Evolutionary conservation across 2,797 vertebrate species (phyloP).

Genomic region (Jordanella pulchra): DNA sequence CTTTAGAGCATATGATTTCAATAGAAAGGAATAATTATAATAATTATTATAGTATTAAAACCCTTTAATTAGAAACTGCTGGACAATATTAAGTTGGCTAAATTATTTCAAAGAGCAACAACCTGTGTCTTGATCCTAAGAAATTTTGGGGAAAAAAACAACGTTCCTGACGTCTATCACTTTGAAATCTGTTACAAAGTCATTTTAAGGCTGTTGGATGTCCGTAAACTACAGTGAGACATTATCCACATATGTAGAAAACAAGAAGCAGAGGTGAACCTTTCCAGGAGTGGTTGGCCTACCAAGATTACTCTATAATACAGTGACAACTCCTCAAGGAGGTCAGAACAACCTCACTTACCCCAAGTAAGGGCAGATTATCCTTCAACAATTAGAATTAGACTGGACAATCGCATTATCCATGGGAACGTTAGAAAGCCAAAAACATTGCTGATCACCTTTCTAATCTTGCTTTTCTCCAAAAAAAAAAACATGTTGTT

Average conservation of each 20-base stretch:
- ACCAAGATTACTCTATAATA: neutral
- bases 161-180: neutral
- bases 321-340: neutral
- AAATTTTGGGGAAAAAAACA: neutral
- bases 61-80: neutral
- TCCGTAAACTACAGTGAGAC: neutral
- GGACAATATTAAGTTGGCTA: neutral
- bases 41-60: neutral
- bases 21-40: neutral
- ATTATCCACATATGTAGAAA: neutral
- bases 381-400: neutral
- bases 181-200: neutral
- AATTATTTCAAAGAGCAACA: neutral
- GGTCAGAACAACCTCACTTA: neutral
- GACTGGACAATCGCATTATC: neutral
- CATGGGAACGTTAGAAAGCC: too few species aligned
- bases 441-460: too few species aligned
- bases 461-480: too few species aligned
- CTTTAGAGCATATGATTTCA: neutral
- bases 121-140: neutral
- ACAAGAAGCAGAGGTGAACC: neutral
- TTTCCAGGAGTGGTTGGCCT: neutral
- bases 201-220: neutral
- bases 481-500: too few species aligned
- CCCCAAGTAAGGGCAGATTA: neutral